Percentiles rank a stretch among this genome's conserved stretches.
These are phyloP conservation scores for Lepeophtheirus nordmannii DNA, from an alignment of 2,888 invertebrate species.

Conservation along the genomic window DNA sequence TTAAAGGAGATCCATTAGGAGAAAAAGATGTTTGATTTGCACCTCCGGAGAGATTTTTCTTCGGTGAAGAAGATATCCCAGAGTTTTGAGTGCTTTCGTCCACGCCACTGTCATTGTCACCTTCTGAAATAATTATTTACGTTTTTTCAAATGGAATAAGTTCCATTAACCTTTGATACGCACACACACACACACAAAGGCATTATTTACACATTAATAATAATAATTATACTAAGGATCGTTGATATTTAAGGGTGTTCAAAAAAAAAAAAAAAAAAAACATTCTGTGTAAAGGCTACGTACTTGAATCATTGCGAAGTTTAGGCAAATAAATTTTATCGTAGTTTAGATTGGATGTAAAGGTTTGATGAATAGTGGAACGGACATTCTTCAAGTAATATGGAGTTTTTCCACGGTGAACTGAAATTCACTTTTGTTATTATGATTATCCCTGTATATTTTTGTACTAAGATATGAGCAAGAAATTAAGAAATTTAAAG, in stretches of 20 bases:
- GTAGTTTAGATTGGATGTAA: constrained; percentile 9
- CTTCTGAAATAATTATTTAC: constrained; percentile 25
- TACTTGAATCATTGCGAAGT: neutral
- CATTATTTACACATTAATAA: neutral
- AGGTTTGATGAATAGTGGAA: constrained; percentile 8
- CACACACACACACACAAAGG: neutral
- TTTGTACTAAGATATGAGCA: neutral
- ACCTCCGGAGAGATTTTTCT: neutral
- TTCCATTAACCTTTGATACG: neutral
- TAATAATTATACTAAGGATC: neutral
- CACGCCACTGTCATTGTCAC: constrained; percentile 28
- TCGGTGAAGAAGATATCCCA: neutral
- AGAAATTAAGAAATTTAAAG: neutral
- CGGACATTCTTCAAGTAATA: neutral
- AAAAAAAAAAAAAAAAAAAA: neutral
- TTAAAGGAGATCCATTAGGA: neutral
- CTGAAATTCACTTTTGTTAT: neutral
- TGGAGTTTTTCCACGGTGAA: neutral
- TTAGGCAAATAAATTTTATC: neutral
- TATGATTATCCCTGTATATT: neutral
- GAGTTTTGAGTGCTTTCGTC: constrained; percentile 26
- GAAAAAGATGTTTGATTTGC: neutral
- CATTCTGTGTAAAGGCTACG: neutral
- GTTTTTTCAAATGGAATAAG: neutral
- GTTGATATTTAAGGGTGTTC: neutral